Conservation (phyloP, 2,797 vertebrate species). For the Balearica regulorum region DNA sequence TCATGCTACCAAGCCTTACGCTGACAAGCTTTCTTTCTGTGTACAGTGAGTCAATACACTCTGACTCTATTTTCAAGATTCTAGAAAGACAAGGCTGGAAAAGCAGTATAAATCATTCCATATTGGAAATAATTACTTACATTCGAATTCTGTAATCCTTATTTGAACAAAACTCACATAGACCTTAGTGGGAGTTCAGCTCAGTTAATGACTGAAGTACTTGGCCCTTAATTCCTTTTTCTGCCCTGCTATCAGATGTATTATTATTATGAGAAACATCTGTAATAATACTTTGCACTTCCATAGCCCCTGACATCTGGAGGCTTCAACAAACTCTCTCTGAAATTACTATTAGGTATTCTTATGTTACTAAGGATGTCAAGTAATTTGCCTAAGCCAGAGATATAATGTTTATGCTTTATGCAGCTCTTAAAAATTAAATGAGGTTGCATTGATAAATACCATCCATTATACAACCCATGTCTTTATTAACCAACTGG, state of each 20-base stretch:
- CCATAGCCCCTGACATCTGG: conserved; percentile 47
- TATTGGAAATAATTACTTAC: conserved; percentile 61
- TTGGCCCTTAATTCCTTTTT: conserved; percentile 65
- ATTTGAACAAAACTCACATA: conserved; percentile 63
- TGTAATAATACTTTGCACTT: conserved; percentile 64
- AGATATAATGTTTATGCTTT: conserved; percentile 4
- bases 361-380: conserved; percentile 11
- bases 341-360: conserved; percentile 30
- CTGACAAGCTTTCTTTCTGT: conserved; percentile 16
- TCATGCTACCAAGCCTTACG: not conserved
- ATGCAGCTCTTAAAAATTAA: conserved; percentile 22
- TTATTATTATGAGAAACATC: conserved; percentile 63
- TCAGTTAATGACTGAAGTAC: conserved; percentile 59
- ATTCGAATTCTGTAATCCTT: conserved; percentile 60
- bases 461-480: not conserved
- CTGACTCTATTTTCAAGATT: conserved; percentile 55
- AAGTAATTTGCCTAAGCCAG: conserved; percentile 22
- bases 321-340: conserved; percentile 34
- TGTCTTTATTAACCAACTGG: not conserved
- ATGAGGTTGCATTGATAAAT: conserved; percentile 34
- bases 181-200: conserved; percentile 58
- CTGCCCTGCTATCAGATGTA: conserved; percentile 59
- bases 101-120: conserved; percentile 62
- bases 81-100: conserved; percentile 63
- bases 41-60: conserved; percentile 19